These are phyloP conservation scores for Pomacea maculata DNA, from an alignment of 1,140 invertebrate genomes.

Conservation along the genomic window DNA sequence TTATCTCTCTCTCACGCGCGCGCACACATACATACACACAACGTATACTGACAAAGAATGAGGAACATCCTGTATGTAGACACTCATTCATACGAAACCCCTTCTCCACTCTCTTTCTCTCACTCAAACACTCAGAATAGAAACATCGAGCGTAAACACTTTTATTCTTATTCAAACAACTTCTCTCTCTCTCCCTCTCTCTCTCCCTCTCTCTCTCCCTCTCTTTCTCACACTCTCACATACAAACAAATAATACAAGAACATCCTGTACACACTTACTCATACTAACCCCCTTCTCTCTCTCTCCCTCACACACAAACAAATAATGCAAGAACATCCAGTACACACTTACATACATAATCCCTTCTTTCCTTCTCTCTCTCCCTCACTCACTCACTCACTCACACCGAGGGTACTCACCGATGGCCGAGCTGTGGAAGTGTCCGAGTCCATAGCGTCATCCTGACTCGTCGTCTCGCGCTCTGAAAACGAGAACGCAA, in stretches of 20 bases:
- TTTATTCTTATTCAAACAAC: too few species aligned
- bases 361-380: too few species aligned
- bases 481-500: too few species aligned
- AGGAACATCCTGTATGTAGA: background rate
- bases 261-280: background rate
- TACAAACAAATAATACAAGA: background rate
- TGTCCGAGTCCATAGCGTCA: constrained; percentile 17
- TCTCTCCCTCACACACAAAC: background rate
- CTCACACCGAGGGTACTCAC: too few species aligned
- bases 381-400: too few species aligned
- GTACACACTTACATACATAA: background rate
- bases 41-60: background rate
- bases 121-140: background rate
- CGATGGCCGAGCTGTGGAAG: constrained; percentile 6
- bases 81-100: background rate
- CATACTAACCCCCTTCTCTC: background rate
- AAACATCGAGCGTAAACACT: too few species aligned
- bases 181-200: too few species aligned
- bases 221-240: background rate
- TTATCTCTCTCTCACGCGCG: background rate
- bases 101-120: background rate
- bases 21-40: background rate
- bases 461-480: background rate
- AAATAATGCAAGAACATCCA: background rate
- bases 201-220: too few species aligned